A percentile compares a stretch with the other conserved stretches of the same genome.
Conservation (phyloP, 2,797 vertebrate species). For the Sylvia borin region DNA sequence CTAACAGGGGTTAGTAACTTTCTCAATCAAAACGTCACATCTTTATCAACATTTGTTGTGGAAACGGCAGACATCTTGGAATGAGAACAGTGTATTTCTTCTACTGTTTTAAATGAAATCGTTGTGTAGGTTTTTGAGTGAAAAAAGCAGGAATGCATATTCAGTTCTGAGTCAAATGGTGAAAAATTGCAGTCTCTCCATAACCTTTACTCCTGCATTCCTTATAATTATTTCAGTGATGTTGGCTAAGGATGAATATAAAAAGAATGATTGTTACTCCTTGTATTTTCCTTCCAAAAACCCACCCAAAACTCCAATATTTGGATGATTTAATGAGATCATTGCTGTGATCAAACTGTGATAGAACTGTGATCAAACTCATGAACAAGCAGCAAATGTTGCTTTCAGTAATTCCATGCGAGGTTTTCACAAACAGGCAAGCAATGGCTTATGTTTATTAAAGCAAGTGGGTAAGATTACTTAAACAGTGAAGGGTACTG, state of each 20-base stretch:
- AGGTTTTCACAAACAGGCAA: not conserved
- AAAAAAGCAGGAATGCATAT: not conserved
- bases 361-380: not conserved
- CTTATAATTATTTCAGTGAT: not conserved
- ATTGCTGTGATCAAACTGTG: not conserved
- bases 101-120: not conserved
- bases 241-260: not conserved
- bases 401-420: not conserved
- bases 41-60: not conserved
- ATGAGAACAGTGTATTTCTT: not conserved
- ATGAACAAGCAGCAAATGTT: not conserved
- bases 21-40: not conserved
- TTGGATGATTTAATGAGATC: not conserved
- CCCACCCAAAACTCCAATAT: not conserved
- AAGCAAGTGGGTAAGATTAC: not conserved
- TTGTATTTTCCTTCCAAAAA: not conserved
- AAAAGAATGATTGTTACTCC: not conserved
- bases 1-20: not conserved
- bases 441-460: not conserved
- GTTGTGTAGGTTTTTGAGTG: not conserved
- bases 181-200: not conserved
- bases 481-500: not conserved
- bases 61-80: not conserved
- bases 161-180: not conserved
- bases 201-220: not conserved